Conservation (phyloP, 2,888 invertebrate genomes). For the Torymus aiolomorphi region DNA sequence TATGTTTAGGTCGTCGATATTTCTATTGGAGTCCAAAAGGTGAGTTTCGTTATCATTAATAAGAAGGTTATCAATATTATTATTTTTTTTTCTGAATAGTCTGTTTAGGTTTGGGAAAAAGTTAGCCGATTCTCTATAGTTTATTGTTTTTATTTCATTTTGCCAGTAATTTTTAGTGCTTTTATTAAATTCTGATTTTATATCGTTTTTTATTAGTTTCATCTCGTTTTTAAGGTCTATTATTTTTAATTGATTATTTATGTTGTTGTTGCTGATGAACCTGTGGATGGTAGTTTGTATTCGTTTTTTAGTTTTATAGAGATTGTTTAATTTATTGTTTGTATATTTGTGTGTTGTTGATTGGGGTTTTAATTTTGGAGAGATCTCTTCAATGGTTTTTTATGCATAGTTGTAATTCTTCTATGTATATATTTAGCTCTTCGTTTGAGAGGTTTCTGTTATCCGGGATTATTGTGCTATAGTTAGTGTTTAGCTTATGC, state of each 20-base stretch:
- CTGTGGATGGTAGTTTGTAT: not conserved
- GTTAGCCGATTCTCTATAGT: not conserved
- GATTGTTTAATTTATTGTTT: not conserved
- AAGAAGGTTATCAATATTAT: not conserved
- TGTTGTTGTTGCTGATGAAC: not conserved
- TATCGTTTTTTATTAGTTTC: too few relatives aligned
- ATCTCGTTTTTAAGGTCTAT: too few relatives aligned
- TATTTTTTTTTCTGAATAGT: not conserved
- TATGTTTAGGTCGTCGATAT: not conserved
- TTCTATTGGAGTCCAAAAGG: not conserved
- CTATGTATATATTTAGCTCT: not conserved
- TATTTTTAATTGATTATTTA: too few relatives aligned
- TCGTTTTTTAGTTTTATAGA: not conserved
- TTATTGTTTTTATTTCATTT: too few relatives aligned
- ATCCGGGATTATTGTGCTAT: not conserved
- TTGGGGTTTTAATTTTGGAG: not conserved
- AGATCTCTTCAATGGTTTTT: not conserved
- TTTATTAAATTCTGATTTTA: too few relatives aligned
- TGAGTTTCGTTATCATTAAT: not conserved
- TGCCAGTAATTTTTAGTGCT: too few relatives aligned
- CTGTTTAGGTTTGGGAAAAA: not conserved
- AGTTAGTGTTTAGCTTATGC: not conserved
- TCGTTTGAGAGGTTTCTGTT: not conserved
- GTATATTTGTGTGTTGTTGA: not conserved
- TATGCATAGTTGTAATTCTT: not conserved